phyloP scores from a whole-genome alignment of 2,797 vertebrate genomes.

The Urocyon cinereoargenteus region DNA sequence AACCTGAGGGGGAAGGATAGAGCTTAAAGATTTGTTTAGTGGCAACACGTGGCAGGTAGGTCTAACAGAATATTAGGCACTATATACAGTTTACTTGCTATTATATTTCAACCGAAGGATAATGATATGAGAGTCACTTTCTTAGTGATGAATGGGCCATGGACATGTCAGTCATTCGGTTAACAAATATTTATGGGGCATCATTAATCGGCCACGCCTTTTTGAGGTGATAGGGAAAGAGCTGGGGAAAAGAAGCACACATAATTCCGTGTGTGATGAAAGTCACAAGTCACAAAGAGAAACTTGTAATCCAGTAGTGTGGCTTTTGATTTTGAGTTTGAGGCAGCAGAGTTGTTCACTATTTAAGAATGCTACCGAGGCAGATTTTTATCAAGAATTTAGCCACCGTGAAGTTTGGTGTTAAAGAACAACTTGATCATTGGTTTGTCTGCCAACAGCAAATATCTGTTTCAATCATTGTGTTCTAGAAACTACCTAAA shows the following conservation, averaged over 20 bases:
- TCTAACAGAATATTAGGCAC: not conserved
- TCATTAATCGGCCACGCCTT: not conserved
- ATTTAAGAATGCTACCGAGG: constrained; percentile 36
- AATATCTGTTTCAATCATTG: not conserved
- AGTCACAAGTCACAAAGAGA: not conserved
- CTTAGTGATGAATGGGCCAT: not conserved
- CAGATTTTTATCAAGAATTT: constrained; percentile 63
- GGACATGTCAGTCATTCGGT: not conserved
- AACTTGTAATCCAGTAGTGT: not conserved
- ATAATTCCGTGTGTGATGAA: not conserved
- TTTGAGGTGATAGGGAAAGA: not conserved
- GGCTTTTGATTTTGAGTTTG: not conserved
- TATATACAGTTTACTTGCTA: not conserved
- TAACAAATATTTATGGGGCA: not conserved
- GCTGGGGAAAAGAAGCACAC: too few relatives aligned
- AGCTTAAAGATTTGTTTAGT: not conserved
- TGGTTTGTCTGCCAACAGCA: not conserved
- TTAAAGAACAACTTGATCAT: constrained; percentile 23
- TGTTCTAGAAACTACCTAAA: constrained; percentile 8
- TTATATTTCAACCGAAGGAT: not conserved
- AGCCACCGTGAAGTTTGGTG: not conserved
- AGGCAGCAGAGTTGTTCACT: constrained; percentile 3
- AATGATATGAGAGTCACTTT: not conserved
- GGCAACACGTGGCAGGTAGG: not conserved
- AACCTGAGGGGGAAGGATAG: not conserved